These are phyloP conservation scores for Pentalonia nigronervosa DNA, from an alignment of 1,140 invertebrate species.

Conservation along the genomic window DNA sequence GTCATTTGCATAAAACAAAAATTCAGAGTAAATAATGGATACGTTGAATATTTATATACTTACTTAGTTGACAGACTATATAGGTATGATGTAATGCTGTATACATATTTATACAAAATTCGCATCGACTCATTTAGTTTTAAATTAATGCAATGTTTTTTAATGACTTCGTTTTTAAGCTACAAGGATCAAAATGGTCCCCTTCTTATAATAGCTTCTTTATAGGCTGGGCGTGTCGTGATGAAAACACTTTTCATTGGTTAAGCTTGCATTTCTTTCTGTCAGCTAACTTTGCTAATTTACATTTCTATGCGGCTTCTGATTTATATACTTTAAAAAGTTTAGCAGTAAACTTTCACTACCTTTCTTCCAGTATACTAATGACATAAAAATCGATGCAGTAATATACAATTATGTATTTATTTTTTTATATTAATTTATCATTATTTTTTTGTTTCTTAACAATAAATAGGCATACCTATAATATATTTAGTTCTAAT, in stretches of 20 bases:
- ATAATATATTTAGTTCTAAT: background rate
- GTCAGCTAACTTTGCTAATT: background rate
- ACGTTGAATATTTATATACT: conserved; percentile 11
- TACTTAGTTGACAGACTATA: background rate
- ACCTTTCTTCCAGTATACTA: background rate
- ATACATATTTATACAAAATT: conserved; percentile 14
- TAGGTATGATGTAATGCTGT: background rate
- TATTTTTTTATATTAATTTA: background rate
- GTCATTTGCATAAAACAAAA: background rate
- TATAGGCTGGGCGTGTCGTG: conserved; percentile 27
- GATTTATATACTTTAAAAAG: conserved; percentile 20
- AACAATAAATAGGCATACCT: background rate
- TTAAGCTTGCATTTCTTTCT: conserved; percentile 5
- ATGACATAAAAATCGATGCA: background rate
- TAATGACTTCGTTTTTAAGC: conserved; percentile 27
- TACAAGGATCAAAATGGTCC: conserved; percentile 20
- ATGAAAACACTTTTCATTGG: conserved; percentile 34
- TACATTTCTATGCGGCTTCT: conserved; percentile 20
- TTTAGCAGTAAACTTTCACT: background rate
- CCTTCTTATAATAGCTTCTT: conserved; percentile 45
- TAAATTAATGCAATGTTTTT: conserved; percentile 26
- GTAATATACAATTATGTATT: background rate
- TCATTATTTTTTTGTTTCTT: background rate
- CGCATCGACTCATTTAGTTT: conserved; percentile 32
- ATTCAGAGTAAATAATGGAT: conserved; percentile 21